Evolutionary conservation across 1,140 invertebrate species (phyloP).

Genomic region (Gonioctena quinquepunctata): DNA sequence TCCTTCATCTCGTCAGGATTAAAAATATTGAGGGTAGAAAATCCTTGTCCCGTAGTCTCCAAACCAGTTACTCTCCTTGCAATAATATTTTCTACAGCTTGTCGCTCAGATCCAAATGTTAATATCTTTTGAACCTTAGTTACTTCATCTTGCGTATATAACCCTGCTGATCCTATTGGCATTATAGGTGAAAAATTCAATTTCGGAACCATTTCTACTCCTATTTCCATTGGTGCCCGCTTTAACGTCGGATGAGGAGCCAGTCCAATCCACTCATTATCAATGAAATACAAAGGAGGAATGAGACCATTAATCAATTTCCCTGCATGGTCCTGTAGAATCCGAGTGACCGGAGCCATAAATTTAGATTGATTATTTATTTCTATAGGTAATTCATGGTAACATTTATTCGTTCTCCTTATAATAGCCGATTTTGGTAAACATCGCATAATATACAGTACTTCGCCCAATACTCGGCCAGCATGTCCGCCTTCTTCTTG

Average conservation of each 20-base stretch:
- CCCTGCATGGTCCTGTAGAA: conserved; percentile 5
- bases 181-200: conserved; percentile 15
- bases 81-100: conserved; percentile 19
- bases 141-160: conserved; percentile 26
- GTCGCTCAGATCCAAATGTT: conserved; percentile 21
- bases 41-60: conserved; percentile 8
- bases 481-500: too few relatives aligned
- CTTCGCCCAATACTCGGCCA: too few relatives aligned
- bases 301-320: neutral
- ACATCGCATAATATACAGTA: neutral
- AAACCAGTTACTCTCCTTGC: conserved; percentile 1
- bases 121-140: conserved; percentile 3
- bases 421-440: neutral
- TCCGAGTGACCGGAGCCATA: neutral
- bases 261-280: conserved; percentile 20
- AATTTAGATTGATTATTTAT: conserved; percentile 14
- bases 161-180: conserved; percentile 5
- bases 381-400: neutral
- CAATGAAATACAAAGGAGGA: too few relatives aligned
- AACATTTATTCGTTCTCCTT: neutral
- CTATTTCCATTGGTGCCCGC: neutral
- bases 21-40: neutral
- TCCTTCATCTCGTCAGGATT: conserved; percentile 3
- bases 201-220: neutral
- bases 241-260: neutral